phyloP scores from a whole-genome alignment of 2,113 vertebrate species.

The Echinops telfairi region DNA sequence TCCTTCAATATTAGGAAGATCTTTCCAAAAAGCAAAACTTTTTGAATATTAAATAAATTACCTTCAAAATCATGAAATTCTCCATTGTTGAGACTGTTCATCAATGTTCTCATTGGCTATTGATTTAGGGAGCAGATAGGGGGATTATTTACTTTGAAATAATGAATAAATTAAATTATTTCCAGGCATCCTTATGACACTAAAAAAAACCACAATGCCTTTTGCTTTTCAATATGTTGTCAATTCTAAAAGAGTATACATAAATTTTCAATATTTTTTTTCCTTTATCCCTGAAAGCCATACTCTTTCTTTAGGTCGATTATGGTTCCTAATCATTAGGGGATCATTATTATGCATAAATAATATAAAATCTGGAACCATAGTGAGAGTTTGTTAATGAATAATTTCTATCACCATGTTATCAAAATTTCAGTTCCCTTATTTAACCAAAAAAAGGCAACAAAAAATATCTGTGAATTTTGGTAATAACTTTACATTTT shows the following conservation, averaged over 20 bases:
- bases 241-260: not conserved
- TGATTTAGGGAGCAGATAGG: not conserved
- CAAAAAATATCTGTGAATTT: not conserved
- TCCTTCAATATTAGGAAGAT: not conserved
- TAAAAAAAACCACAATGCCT: not conserved
- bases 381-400: conserved; percentile 7
- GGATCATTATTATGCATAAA: not conserved
- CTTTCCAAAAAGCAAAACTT: not conserved
- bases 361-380: not conserved
- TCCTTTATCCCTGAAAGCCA: not conserved
- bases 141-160: conserved; percentile 19
- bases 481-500: not conserved
- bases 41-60: conserved; percentile 27
- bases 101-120: not conserved
- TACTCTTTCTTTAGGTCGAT: not conserved
- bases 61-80: conserved; percentile 36
- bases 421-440: conserved; percentile 9
- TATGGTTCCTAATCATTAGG: not conserved
- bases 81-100: not conserved
- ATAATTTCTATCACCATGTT: not conserved
- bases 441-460: not conserved
- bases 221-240: not conserved
- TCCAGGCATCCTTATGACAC: not conserved
- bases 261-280: conserved; percentile 13
- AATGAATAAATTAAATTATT: not conserved